Conservation (phyloP, 2,113 vertebrate genomes). For the Spheniscus mendiculus region DNA sequence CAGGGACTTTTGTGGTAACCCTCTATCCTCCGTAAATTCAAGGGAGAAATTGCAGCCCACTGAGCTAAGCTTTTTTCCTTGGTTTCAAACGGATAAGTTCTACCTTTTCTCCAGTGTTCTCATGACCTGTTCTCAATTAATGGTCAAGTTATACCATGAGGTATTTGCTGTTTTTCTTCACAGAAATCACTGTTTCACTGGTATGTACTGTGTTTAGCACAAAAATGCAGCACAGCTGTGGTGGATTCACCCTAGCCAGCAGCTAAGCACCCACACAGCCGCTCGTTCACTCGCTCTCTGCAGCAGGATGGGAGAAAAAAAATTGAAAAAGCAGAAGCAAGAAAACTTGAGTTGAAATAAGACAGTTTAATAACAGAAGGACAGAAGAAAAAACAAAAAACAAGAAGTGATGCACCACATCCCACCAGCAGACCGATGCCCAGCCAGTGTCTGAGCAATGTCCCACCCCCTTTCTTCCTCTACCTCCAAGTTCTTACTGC, state of each 20-base stretch:
- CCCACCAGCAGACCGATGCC: background rate
- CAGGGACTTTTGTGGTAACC: background rate
- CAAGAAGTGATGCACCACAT: background rate
- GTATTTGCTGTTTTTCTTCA: background rate
- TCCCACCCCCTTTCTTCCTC: background rate
- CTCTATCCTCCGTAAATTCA: background rate
- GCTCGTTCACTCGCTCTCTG: background rate
- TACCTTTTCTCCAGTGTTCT: background rate
- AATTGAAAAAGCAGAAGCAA: background rate
- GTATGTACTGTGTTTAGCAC: background rate
- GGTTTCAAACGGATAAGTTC: background rate
- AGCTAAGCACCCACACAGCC: background rate
- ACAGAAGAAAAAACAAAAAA: rapidly evolving
- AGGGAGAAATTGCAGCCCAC: background rate
- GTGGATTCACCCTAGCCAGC: background rate
- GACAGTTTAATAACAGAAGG: background rate
- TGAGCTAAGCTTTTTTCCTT: background rate
- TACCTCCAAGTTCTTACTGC: background rate
- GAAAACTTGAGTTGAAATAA: background rate
- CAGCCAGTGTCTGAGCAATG: background rate
- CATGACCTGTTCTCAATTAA: background rate
- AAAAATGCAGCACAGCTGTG: background rate
- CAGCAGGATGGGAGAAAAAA: too few species aligned
- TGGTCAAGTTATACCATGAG: rapidly evolving
- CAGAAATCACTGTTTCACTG: background rate